Evolutionary conservation across 1,140 invertebrate species (phyloP).

Genomic region (Laupala kohalensis): DNA sequence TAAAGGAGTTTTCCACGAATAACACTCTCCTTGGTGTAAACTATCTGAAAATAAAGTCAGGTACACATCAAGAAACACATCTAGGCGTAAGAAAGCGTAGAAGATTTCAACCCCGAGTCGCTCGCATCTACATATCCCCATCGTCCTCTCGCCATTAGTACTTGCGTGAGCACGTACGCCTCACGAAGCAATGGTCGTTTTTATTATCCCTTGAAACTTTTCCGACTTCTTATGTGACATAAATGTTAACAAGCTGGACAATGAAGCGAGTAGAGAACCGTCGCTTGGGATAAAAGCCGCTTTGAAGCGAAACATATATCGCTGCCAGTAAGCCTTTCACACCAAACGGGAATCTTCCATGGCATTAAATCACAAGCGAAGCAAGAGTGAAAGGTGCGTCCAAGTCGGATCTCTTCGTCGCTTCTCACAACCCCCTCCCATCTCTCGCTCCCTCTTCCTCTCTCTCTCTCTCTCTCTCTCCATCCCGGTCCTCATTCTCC

Average conservation of each 20-base stretch:
- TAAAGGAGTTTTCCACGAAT: no score
- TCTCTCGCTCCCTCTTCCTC: background rate
- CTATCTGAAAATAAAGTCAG: no score
- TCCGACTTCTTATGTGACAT: background rate
- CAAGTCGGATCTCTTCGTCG: no score
- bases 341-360: background rate
- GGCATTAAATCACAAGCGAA: background rate
- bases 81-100: no score
- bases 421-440: background rate
- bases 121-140: no score
- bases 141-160: background rate
- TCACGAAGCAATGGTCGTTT: background rate
- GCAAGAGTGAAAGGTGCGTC: background rate
- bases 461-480: no score
- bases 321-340: background rate
- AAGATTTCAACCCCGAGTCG: no score
- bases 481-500: background rate
- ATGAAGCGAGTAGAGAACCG: background rate
- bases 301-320: background rate
- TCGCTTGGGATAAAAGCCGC: background rate
- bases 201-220: background rate
- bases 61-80: no score
- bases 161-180: background rate
- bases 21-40: no score
- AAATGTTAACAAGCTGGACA: background rate